Percentiles rank a stretch among this genome's conserved stretches.
Evolutionary conservation across 2,797 vertebrate species (phyloP).

Genomic region (Neopelma chrysocephalum): DNA sequence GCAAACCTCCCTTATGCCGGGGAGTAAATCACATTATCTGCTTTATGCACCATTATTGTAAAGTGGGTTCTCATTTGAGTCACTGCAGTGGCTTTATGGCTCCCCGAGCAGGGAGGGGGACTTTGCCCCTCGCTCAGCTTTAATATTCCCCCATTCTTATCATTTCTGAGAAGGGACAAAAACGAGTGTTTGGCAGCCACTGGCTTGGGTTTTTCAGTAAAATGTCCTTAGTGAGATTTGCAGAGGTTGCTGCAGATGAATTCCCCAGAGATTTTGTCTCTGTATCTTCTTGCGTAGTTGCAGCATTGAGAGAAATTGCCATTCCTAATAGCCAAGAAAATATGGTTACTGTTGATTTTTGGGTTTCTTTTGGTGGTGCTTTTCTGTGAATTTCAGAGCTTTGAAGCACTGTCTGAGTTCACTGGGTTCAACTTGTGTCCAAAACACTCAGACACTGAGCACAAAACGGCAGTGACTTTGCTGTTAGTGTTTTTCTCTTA

Average conservation of each 20-base stretch:
- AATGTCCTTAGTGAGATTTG: not conserved
- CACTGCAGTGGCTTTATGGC: not conserved
- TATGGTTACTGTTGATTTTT: not conserved
- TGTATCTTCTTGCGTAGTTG: not conserved
- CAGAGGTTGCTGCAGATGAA: not conserved
- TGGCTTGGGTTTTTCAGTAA: not conserved
- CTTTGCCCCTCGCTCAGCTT: not conserved
- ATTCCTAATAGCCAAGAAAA: not conserved
- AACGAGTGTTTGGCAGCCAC: not conserved
- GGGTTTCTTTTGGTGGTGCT: not conserved
- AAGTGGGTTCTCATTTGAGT: not conserved
- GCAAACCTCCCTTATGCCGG: not conserved
- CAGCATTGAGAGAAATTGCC: not conserved
- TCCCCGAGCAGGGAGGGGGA: not conserved
- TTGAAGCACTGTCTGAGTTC: not conserved
- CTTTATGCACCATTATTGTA: not conserved
- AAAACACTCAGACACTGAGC: not conserved
- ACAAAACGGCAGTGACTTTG: not conserved
- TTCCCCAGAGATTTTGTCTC: not conserved
- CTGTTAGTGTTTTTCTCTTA: not conserved
- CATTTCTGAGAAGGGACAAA: not conserved
- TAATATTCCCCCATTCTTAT: not conserved
- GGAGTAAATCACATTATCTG: conserved; percentile 15
- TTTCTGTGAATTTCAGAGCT: not conserved
- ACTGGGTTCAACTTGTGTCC: not conserved